A percentile compares a stretch with the other conserved stretches of the same genome.
Conservation (phyloP, 2,113 vertebrate genomes). For the Trachemys scripta region DNA sequence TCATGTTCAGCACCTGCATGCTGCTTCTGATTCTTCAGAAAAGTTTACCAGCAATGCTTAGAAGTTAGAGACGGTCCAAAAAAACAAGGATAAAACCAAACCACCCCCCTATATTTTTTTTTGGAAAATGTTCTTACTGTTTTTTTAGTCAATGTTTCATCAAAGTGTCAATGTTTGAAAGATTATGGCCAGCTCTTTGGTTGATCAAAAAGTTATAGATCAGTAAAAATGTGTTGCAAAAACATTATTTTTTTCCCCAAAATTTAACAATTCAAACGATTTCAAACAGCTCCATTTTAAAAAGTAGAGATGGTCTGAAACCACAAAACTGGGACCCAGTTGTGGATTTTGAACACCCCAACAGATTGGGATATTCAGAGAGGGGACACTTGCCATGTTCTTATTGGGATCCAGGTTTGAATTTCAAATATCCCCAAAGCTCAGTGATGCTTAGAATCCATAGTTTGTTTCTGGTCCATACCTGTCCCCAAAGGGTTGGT, state of each 20-base stretch:
- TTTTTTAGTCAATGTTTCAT: not conserved
- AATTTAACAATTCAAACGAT: not conserved
- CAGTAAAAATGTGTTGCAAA: not conserved
- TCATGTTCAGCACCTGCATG: fast-evolving
- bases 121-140: not conserved
- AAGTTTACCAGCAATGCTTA: not conserved
- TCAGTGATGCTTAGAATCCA: not conserved
- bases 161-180: not conserved
- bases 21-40: not conserved
- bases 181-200: not conserved
- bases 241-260: not conserved
- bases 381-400: not conserved
- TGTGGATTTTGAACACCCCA: fast-evolving
- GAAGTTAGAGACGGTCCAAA: not conserved
- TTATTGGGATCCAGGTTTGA: not conserved
- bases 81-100: not conserved
- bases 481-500: not conserved
- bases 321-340: not conserved
- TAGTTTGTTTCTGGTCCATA: not conserved
- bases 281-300: not conserved
- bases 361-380: not conserved
- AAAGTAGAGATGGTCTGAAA: not conserved
- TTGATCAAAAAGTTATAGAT: not conserved
- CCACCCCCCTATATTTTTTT: not conserved
- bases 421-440: not conserved